Evolutionary conservation across 2,797 vertebrate genomes (phyloP), one percentile per base, ranked within the genome.

Genomic region (Agapornis canus): DNA sequence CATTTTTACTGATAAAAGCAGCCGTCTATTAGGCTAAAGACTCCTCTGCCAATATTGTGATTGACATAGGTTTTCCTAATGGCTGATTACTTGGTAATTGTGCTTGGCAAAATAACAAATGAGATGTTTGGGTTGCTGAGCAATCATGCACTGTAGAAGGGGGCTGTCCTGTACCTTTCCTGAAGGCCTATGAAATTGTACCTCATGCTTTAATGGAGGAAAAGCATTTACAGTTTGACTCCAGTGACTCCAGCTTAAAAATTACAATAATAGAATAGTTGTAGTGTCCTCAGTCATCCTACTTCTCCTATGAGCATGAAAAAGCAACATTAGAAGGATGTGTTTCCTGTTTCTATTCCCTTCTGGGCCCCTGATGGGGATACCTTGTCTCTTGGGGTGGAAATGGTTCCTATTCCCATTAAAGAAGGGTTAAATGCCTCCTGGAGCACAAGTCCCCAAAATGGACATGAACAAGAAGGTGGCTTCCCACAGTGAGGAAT

Each of bases 11-110:
- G 57, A 49, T 54, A 61, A 82, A 87, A 88, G 7, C 21, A 86
- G 40, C 35, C 21, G 27, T 80, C 32, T 54, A 45, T 13, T 20
- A 85, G 35, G n/a, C 32, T 82, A 13, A 65, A 59, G 31, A 78
- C 94, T 86, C 14, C 13, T 73, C 54, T 90, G 88, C 51, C 66
- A 77, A 14, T 86, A 90, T 93, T 93, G 84, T 94, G 37, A 25
- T 54, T 92, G 37, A 72, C 43, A 11, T 31, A 47, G 37, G 49
- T 52, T 66, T 76, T 31, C 22, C 56, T 76, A 72, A 76, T 5
- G 8, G 40, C 12, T 89, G 61, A 89, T 82, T 66, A 90, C 63
- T 13, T 52, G 26, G 35, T 52, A 79, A 60, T 87, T 72, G 64
- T 60, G 14, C 13, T 86, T 69, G n/a, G 3, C 65, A 70, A 68